Evolutionary conservation across 2,888 invertebrate species (phyloP).

Genomic region (Caradrina clavipalpis): DNA sequence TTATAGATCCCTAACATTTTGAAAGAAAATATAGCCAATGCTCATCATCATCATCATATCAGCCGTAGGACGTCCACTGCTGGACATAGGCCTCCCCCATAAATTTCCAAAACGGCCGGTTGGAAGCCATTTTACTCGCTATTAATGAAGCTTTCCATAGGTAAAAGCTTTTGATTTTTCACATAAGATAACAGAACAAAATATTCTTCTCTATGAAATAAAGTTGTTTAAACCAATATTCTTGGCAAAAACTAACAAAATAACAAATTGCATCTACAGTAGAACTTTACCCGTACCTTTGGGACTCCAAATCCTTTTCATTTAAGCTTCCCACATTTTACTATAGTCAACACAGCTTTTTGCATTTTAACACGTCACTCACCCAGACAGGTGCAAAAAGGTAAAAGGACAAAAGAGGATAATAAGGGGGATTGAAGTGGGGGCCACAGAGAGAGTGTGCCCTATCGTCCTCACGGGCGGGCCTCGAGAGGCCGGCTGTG

Average conservation of each 20-base stretch:
- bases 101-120: too few species aligned
- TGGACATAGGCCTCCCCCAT: too few species aligned
- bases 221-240: too few species aligned
- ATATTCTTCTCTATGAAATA: too few species aligned
- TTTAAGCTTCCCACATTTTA: constrained; percentile 43
- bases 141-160: too few species aligned
- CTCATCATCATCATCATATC: too few species aligned
- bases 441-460: constrained; percentile 80
- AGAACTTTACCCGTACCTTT: constrained; percentile 10
- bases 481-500: constrained; percentile 67
- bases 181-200: too few species aligned
- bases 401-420: constrained; percentile 81
- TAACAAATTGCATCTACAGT: constrained; percentile 5
- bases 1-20: too few species aligned
- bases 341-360: constrained; percentile 58
- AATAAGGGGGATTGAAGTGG: constrained; percentile 77
- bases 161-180: too few species aligned
- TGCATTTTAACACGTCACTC: constrained; percentile 64
- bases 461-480: constrained; percentile 75
- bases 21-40: too few species aligned
- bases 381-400: constrained; percentile 79
- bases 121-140: too few species aligned
- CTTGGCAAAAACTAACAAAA: not conserved
- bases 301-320: constrained; percentile 33
- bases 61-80: too few species aligned